These are phyloP conservation scores for Erebia ligea DNA, from an alignment of 2,888 invertebrate genomes.

Conservation along the genomic window DNA sequence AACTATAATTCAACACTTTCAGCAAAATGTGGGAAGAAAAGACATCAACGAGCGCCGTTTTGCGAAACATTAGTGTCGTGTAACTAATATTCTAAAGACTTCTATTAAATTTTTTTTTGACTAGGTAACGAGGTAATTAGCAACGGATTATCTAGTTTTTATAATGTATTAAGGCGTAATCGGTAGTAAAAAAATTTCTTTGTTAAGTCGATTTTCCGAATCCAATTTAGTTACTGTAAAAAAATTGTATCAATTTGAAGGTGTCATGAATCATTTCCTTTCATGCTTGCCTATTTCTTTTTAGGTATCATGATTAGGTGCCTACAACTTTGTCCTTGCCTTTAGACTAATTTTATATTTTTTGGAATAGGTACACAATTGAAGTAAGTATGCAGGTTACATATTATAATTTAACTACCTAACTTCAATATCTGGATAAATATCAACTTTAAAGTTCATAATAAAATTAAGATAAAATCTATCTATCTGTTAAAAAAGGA, in stretches of 20 bases:
- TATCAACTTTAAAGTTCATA: no score
- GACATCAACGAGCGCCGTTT: constrained; percentile 33
- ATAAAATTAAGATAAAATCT: no score
- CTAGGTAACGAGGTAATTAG: constrained; percentile 6
- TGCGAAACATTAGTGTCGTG: background rate
- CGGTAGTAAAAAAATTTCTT: constrained; percentile 25
- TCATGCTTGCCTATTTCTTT: constrained; percentile 26
- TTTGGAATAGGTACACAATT: no score
- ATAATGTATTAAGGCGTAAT: constrained; percentile 18
- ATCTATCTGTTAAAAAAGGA: no score
- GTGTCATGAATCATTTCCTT: constrained; percentile 32
- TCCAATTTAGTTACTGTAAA: constrained; percentile 15
- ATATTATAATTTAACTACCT: no score
- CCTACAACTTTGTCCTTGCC: constrained; percentile 1
- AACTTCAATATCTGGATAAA: no score
- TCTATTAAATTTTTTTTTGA: background rate
- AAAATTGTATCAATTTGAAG: constrained; percentile 26
- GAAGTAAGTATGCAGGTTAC: no score
- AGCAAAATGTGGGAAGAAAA: constrained; percentile 26
- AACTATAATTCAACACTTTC: background rate
- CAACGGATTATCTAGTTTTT: constrained; percentile 19
- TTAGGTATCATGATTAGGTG: constrained; percentile 28
- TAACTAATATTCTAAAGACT: background rate
- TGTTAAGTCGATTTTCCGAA: constrained; percentile 32
- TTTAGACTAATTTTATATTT: background rate